Evolutionary conservation across 2,797 vertebrate genomes (phyloP), one percentile per base, ranked within the genome.

Genomic region (Anas acuta): DNA sequence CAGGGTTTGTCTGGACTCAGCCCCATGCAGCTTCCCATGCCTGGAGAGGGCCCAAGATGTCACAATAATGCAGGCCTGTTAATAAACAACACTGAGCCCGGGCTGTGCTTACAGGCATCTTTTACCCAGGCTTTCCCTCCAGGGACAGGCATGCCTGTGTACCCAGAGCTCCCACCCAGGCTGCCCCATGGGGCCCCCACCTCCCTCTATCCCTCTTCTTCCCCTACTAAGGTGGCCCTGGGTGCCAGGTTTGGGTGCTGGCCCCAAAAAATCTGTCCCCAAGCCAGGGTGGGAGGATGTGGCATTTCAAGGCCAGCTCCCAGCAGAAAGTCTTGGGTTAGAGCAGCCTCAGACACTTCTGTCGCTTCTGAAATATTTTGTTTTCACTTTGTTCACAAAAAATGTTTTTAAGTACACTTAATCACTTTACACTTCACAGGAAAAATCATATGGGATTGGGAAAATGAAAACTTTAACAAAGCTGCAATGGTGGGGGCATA

Each of bases 281-380:
- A 32, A 33, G 8, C 8, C n/a, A 13, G n/a, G 57, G 32, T 57
- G 19, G n/a, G 57, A 33, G 33, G n/a, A 22, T n/a, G 30, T 58
- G n/a, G 32, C 5, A 22, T 39, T 69, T 90, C 76, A 61, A 93
- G 83, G 62, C 70, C 80, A 11, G 0, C 84, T 91, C 80, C 73
- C 73, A 71, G 56, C 64, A 49, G 66, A 87, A 80, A 86, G 17
- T 33, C 79, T 74, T 80, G 73, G 77, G 77, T 90, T 88, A 93
- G 85, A 67, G 89, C 95, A 91, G 77, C 83, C 64, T 75, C 9
- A 10, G 86, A 93, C 92, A 91, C 49, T 94, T 95, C 95, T 92
- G 88, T 41, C 33, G 17, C 70, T 90, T 65, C 54, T 76, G 51
- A 90, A 92, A 70, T 66, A 90, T 58, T 90, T 69, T 2, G 2